These are phyloP conservation scores for Cotesia congregata DNA, from an alignment of 2,888 invertebrate genomes.

Conservation along the genomic window DNA sequence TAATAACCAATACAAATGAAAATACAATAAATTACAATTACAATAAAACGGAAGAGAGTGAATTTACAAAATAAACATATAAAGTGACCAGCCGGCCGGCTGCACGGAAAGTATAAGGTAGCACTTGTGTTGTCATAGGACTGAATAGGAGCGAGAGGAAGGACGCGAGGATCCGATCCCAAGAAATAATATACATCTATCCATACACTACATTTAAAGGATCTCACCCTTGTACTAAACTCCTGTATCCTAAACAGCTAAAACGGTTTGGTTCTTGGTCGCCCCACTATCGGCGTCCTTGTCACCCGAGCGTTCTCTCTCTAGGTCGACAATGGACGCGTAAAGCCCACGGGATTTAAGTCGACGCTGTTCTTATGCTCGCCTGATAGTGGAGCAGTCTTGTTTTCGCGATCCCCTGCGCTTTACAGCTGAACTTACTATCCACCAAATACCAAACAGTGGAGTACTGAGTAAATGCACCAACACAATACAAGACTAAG, in stretches of 20 bases:
- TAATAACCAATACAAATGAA: not conserved
- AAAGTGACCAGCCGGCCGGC: slow-evolving; percentile 63
- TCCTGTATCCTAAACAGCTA: not conserved
- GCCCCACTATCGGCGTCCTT: not conserved
- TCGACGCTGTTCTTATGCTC: slow-evolving; percentile 27
- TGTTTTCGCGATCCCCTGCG: slow-evolving; percentile 9
- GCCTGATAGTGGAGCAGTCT: slow-evolving; percentile 3
- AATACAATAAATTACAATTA: not conserved
- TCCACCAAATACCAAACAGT: not conserved
- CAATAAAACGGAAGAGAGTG: slow-evolving; percentile 40
- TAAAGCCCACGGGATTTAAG: slow-evolving; percentile 40
- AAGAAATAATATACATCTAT: slow-evolving; percentile 30
- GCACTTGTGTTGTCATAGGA: slow-evolving; percentile 69
- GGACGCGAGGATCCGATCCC: slow-evolving; percentile 28
- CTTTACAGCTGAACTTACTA: not conserved
- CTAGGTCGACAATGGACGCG: slow-evolving; percentile 37
- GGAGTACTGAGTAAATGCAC: not conserved
- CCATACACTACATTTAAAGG: slow-evolving; percentile 18
- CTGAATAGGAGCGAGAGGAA: slow-evolving; percentile 47
- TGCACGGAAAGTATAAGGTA: slow-evolving; percentile 63
- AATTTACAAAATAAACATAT: slow-evolving; percentile 70
- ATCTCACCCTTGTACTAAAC: not conserved
- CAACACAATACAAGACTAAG: not conserved
- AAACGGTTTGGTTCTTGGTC: slow-evolving; percentile 11
- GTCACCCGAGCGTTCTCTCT: slow-evolving; percentile 19